Evolutionary conservation across 2,113 vertebrate genomes (phyloP).

Genomic region (Neomonachus schauinslandi): DNA sequence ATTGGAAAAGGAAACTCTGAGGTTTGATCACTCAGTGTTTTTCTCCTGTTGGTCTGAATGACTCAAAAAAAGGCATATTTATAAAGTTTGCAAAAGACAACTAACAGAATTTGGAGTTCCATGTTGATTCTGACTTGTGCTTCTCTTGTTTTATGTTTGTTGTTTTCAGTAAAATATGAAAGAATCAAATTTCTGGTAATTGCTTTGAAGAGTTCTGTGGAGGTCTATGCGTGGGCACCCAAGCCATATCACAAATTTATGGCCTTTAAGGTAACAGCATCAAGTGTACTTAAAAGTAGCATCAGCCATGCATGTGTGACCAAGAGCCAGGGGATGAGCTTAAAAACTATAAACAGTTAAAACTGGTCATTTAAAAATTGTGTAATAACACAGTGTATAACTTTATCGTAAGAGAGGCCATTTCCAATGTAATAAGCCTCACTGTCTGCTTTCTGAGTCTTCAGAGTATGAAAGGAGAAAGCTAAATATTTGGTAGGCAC

Average conservation of each 20-base stretch:
- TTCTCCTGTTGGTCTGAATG: neutral
- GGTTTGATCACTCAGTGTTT: neutral
- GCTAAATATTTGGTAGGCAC: neutral
- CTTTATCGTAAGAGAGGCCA: neutral
- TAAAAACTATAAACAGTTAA: neutral
- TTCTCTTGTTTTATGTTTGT: slow-evolving; percentile 57
- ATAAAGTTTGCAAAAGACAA: neutral
- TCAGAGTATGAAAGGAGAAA: neutral
- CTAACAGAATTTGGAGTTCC: neutral
- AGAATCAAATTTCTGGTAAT: slow-evolving; percentile 99
- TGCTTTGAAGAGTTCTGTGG: slow-evolving; percentile 98
- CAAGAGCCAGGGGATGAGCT: neutral
- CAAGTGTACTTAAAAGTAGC: neutral
- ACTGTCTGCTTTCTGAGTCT: neutral
- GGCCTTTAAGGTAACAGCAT: slow-evolving; percentile 96
- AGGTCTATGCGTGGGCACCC: slow-evolving; percentile 99
- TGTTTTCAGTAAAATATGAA: slow-evolving; percentile 96
- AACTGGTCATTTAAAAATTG: neutral
- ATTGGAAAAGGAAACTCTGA: neutral
- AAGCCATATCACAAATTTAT: slow-evolving; percentile 99
- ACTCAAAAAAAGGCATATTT: neutral
- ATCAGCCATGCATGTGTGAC: neutral
- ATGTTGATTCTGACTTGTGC: slow-evolving; percentile 56
- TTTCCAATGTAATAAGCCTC: neutral
- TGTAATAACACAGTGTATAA: neutral